Conservation (phyloP, 2,113 vertebrate genomes). For the Ginglymostoma cirratum region DNA sequence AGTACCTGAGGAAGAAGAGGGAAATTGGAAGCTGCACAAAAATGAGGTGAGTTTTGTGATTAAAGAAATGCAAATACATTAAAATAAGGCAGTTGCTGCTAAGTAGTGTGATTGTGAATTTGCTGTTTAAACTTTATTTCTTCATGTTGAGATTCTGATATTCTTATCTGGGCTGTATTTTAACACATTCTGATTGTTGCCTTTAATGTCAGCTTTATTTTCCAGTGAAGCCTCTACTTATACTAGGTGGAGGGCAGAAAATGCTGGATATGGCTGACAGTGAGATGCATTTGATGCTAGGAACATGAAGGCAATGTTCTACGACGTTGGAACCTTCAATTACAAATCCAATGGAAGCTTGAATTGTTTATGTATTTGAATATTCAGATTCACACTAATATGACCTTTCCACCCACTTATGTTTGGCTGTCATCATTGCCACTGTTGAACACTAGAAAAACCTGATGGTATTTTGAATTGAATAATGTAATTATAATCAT, state of each 20-base stretch:
- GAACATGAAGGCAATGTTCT: neutral
- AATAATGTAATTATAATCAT: neutral
- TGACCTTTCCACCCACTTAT: neutral
- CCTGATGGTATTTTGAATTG: neutral
- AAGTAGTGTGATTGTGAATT: too few species aligned
- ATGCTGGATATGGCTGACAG: neutral
- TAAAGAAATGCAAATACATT: too few species aligned
- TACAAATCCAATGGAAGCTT: neutral
- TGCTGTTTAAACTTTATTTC: too few species aligned
- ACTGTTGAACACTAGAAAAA: neutral
- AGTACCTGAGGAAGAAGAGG: too few species aligned
- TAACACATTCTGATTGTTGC: neutral
- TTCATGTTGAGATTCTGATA: too few species aligned
- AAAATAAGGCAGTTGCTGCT: too few species aligned
- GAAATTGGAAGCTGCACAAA: too few species aligned
- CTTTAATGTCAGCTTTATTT: neutral
- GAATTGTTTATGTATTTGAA: neutral
- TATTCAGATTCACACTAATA: neutral
- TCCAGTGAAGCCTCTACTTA: too few species aligned
- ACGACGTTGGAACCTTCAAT: too few species aligned
- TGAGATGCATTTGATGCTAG: neutral
- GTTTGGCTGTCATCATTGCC: neutral
- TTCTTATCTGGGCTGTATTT: too few species aligned
- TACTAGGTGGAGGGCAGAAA: neutral
- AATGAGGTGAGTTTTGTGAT: too few species aligned